Conservation (phyloP, 2,113 vertebrate species). For the Holacanthus passer region DNA sequence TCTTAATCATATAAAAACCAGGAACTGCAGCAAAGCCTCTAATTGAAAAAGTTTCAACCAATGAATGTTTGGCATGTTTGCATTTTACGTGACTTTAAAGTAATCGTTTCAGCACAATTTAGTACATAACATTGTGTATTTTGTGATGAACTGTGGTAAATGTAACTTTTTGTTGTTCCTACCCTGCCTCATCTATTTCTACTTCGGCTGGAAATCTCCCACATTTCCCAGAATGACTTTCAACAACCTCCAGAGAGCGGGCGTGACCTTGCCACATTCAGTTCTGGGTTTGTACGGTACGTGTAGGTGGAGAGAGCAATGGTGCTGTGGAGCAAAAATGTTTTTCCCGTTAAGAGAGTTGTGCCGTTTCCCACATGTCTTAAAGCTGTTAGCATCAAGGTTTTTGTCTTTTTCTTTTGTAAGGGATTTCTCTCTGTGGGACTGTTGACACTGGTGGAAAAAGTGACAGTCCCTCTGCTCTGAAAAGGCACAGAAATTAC, state of each 20-base stretch:
- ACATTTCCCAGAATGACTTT: slow-evolving; percentile 60
- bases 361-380: slow-evolving; percentile 32
- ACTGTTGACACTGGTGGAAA: neutral
- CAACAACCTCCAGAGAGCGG: slow-evolving; percentile 48
- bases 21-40: neutral
- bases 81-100: neutral
- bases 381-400: slow-evolving; percentile 5
- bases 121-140: neutral
- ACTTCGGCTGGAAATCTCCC: slow-evolving; percentile 32
- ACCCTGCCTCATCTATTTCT: slow-evolving; percentile 1
- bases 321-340: slow-evolving; percentile 7
- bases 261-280: slow-evolving; percentile 34
- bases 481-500: neutral
- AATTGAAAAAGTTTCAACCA: neutral
- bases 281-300: slow-evolving; percentile 25
- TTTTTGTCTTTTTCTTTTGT: slow-evolving; percentile 6
- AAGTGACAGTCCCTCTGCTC: neutral
- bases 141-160: neutral
- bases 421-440: slow-evolving; percentile 12
- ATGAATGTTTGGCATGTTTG: neutral
- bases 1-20: neutral
- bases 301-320: slow-evolving; percentile 56
- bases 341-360: slow-evolving; percentile 16
- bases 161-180: neutral
- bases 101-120: neutral